Conservation (phyloP, 2,888 invertebrate species). For the Drosophila demipolita region DNA sequence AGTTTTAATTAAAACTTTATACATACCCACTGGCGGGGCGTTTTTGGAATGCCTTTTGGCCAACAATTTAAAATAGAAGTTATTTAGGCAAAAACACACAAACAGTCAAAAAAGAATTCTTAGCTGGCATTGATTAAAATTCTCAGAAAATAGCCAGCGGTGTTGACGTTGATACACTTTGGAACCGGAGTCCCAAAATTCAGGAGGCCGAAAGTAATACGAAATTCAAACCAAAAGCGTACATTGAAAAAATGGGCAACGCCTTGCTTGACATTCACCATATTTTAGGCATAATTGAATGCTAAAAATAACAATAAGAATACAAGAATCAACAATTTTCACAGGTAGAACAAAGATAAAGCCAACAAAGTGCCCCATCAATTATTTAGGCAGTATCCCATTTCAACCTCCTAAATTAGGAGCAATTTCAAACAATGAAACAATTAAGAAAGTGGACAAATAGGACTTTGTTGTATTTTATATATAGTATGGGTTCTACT, state of each 20-base stretch:
- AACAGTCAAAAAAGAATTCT: slow-evolving; percentile 10
- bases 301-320: slow-evolving; percentile 21
- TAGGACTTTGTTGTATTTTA: neutral
- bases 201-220: slow-evolving; percentile 5
- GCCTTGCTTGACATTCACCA: slow-evolving; percentile 39
- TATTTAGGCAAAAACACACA: slow-evolving; percentile 15
- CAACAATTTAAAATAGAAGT: slow-evolving; percentile 52
- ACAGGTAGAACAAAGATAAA: slow-evolving; percentile 22
- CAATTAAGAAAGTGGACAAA: slow-evolving; percentile 5
- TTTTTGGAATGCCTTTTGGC: slow-evolving; percentile 39
- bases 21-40: slow-evolving; percentile 12
- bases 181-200: neutral
- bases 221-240: slow-evolving; percentile 28
- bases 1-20: slow-evolving; percentile 63
- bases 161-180: slow-evolving; percentile 7
- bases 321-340: slow-evolving; percentile 6
- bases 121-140: slow-evolving; percentile 57
- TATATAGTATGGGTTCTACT: neutral
- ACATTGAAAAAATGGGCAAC: slow-evolving; percentile 29
- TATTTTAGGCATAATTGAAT: slow-evolving; percentile 59
- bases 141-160: slow-evolving; percentile 29
- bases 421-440: slow-evolving; percentile 10
- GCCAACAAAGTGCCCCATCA: slow-evolving; percentile 15
- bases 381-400: slow-evolving; percentile 10
- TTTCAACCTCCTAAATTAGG: neutral